Base-by-base conservation (phyloP, 1,140 invertebrate species). In the Goniozus legneri region DNA sequence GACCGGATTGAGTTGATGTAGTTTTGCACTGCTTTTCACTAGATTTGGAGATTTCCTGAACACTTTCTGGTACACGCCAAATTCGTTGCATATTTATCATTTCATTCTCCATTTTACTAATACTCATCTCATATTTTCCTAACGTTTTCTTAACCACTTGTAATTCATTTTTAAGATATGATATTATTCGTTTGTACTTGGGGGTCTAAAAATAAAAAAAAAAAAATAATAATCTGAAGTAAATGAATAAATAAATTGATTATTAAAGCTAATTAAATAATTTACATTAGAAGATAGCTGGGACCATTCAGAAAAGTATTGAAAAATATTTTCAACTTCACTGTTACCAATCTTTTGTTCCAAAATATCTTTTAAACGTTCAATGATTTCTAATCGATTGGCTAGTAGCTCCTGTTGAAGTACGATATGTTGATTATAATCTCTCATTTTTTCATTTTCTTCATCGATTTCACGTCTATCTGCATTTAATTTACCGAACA, bases 311-410 rank as follows among this genome's bases (percentile, higher is more conserved):
- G 65, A 66, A 40, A 71, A 72, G 18, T 43, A 60, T 22, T 64
- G 55, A 43, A 72, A 54, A 4, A 69, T 50, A 13, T 57, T 58
- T 14, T 69, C 54, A 0, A 69, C 56, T 2, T 58, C 52, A 0
- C 49, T 41, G 20, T 47, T 58, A 2, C 69, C 69, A 14, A 72
- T 72, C 38, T 71, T 64, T 24, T 72, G 54, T 24, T 72, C 68
- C 3, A 72, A 37, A 21, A 72, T 69, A 35, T 67, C 67, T 41
- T 69, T 72, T 7, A 72, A 42, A 32, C 60, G 60, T 21, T 69
- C 68, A 2, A 72, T 67, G 16, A 72, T 67, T 43, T 63, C 53
- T 24, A 72, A 46, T 2, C 65, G 62, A 52, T 50, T 52, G 0
- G 53, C 56, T 22, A 72, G 39, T 2, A 40, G 44, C 44, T 71